phyloP scores from a whole-genome alignment of 2,797 vertebrate genomes.

The Danio tinwini region DNA sequence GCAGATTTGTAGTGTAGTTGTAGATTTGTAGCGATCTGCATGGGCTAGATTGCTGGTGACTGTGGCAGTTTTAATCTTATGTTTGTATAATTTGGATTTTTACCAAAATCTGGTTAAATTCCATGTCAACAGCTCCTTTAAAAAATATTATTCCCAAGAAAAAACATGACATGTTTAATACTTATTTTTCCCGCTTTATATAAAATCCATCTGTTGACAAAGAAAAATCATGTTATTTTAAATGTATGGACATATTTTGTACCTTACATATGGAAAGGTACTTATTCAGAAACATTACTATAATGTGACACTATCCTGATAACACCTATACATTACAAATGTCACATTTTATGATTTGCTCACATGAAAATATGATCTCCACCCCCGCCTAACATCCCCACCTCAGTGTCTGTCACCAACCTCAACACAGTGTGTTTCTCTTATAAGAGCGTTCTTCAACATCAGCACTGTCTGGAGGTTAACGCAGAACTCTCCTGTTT shows the following conservation, averaged over 20 bases:
- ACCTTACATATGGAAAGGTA: too few species aligned
- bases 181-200: too few species aligned
- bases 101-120: too few species aligned
- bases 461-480: conserved; percentile 1
- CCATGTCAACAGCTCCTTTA: too few species aligned
- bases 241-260: too few species aligned
- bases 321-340: neutral
- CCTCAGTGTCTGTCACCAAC: conserved; percentile 6
- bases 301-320: neutral
- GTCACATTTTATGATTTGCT: conserved; percentile 7
- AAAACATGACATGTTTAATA: too few species aligned
- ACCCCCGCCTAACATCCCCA: neutral
- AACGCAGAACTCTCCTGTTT: neutral
- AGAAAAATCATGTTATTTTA: neutral
- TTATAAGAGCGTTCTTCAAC: neutral
- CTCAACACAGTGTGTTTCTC: conserved; percentile 11
- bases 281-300: neutral
- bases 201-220: neutral
- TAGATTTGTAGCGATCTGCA: too few species aligned
- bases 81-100: too few species aligned
- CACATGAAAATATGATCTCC: conserved; percentile 11
- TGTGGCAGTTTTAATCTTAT: too few species aligned
- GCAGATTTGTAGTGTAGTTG: too few species aligned
- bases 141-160: too few species aligned
- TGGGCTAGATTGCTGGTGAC: too few species aligned